These are phyloP conservation scores for Prietella phreatophila DNA, from an alignment of 2,113 vertebrate genomes.

Conservation along the genomic window DNA sequence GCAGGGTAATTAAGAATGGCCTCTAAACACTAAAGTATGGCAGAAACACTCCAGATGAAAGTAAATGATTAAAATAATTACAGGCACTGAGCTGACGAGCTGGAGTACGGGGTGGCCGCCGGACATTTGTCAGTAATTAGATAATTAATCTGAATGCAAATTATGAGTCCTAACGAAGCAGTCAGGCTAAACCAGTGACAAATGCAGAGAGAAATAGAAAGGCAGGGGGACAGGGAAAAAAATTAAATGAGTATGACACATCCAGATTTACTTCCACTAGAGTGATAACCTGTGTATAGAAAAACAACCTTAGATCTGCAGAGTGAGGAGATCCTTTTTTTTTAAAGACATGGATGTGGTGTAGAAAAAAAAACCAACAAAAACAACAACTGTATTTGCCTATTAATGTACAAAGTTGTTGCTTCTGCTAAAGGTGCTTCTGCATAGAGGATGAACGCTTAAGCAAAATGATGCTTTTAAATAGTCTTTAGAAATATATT, in stretches of 20 bases:
- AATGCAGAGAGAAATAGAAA: constrained; percentile 66
- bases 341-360: not conserved
- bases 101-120: constrained; percentile 95
- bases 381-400: not conserved
- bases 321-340: constrained; percentile 17
- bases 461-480: not conserved
- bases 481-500: not conserved
- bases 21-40: constrained; percentile 94
- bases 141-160: constrained; percentile 99
- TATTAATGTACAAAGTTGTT: not conserved
- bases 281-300: constrained; percentile 17
- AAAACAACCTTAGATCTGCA: not conserved
- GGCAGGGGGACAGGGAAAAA: not conserved
- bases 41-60: constrained; percentile 99
- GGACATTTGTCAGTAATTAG: constrained; percentile 99
- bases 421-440: not conserved
- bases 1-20: constrained; percentile 96
- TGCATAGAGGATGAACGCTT: not conserved
- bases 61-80: constrained; percentile 99
- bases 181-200: constrained; percentile 91
- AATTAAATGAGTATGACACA: constrained; percentile 39
- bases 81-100: constrained; percentile 99
- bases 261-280: constrained; percentile 35
- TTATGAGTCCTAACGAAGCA: constrained; percentile 99
- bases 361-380: not conserved